Evolutionary conservation across 2,888 invertebrate species (phyloP).

Genomic region (Clistopyga incitator): DNA sequence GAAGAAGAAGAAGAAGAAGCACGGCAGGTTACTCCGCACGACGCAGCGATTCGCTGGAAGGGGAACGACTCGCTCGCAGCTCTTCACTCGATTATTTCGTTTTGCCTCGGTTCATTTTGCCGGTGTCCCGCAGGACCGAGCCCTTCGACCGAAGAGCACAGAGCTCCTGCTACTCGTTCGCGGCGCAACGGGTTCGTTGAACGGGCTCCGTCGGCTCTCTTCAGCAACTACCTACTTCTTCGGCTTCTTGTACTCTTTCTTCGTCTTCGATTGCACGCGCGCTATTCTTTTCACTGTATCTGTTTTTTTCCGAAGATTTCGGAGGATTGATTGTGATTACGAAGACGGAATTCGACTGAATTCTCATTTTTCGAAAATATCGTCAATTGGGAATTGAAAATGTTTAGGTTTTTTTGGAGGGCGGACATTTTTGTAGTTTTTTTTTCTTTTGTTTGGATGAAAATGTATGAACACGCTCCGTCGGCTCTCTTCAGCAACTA

Average conservation of each 20-base stretch:
- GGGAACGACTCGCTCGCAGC: constrained; percentile 61
- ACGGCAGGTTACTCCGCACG: constrained; percentile 70
- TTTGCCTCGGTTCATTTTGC: constrained; percentile 74
- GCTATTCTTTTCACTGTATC: neutral
- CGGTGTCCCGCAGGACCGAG: constrained; percentile 64
- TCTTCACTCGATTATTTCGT: constrained; percentile 71
- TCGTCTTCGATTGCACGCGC: constrained; percentile 32
- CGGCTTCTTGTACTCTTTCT: constrained; percentile 44
- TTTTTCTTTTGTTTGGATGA: too few relatives aligned
- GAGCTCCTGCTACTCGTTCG: constrained; percentile 13
- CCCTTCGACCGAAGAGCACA: constrained; percentile 50
- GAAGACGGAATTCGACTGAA: too few relatives aligned
- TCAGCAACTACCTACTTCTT: constrained; percentile 54
- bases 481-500: constrained; percentile 44
- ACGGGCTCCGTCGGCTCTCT: constrained; percentile 53
- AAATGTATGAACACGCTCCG: constrained; percentile 65
- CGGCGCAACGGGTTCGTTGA: constrained; percentile 69
- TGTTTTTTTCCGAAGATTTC: too few relatives aligned
- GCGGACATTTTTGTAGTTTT: too few relatives aligned
- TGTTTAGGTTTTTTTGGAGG: too few relatives aligned
- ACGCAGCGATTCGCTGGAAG: constrained; percentile 44
- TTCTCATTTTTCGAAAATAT: too few relatives aligned
- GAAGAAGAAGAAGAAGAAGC: constrained; percentile 54
- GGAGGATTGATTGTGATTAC: too few relatives aligned
- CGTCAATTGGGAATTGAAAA: too few relatives aligned